Conservation (phyloP, 2,888 invertebrate species). For the Drosophila robusta region DNA sequence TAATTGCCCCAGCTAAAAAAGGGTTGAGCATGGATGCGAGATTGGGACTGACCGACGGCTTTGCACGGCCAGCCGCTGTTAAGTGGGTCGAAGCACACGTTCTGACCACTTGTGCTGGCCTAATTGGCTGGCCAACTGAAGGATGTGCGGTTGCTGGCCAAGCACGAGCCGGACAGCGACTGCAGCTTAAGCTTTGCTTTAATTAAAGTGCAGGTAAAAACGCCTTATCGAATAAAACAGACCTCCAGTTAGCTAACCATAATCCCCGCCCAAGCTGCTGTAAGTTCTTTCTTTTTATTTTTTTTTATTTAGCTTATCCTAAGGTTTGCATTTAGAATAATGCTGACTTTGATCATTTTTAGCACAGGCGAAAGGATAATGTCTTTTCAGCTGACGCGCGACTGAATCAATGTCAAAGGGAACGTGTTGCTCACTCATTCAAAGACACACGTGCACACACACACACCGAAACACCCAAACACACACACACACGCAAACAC, state of each 20-base stretch:
- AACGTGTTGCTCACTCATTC: slow-evolving; percentile 55
- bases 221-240: not conserved
- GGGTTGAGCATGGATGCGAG: slow-evolving; percentile 1
- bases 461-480: slow-evolving; percentile 18
- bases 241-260: slow-evolving; percentile 13
- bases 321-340: not conserved
- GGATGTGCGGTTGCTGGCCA: slow-evolving; percentile 21
- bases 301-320: not conserved
- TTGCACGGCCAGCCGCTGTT: slow-evolving; percentile 31
- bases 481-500: slow-evolving; percentile 12
- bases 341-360: slow-evolving; percentile 36
- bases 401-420: slow-evolving; percentile 59
- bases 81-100: slow-evolving; percentile 48
- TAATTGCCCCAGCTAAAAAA: slow-evolving; percentile 32
- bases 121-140: slow-evolving; percentile 67
- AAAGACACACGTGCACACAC: slow-evolving; percentile 30
- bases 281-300: not conserved
- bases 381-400: slow-evolving; percentile 36
- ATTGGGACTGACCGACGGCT: slow-evolving; percentile 27
- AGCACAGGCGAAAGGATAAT: slow-evolving; percentile 35
- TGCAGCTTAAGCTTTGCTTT: slow-evolving; percentile 16
- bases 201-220: slow-evolving; percentile 20
- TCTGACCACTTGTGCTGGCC: slow-evolving; percentile 63
- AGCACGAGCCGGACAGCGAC: slow-evolving; percentile 11
- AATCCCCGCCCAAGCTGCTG: slow-evolving; percentile 8